Base-by-base conservation (phyloP, 2,888 invertebrate genomes). In the Plemyria rubiginata region DNA sequence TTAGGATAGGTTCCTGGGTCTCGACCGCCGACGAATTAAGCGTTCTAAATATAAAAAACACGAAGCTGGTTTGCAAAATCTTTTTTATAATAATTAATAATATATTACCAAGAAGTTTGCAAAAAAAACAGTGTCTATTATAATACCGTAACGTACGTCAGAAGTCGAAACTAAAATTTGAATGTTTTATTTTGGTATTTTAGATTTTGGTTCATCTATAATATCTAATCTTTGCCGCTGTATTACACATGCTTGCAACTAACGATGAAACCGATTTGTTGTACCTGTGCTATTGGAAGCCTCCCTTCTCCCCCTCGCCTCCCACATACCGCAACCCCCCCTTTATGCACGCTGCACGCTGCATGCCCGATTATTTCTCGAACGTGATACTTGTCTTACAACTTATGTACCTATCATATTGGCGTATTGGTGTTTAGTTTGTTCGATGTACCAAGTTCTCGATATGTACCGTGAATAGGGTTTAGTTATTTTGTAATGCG, bases 201-300 rank as follows among this genome's bases (percentile, higher is more conserved):
- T 40, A 2, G 6, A 4, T 12, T 28, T 2, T 16, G 46, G 53
- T 38, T 2, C 41, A 41, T 43, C 54, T 54, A 13, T n/a, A 15
- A 29, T 43, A 29, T 5, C 29, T 54, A 4, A n/a, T 38, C 54
- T 60, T 36, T 54, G 54, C 9, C 9, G 38, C n/a, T 36, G 38
- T 56, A 55, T 46, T 32, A 56, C 52, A 48, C 46, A 60, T 51
- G 52, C 32, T 51, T 28, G 51, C 50, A 60, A 29, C 60, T 52
- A 55, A 55, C 61, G 46, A 52, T 51, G 51, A 56, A 62, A 53
- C 55, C 46, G 61, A 56, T 62, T 62, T 56, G 56, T 62, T 62
- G 61, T 62, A 52, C 61, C 56, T 56, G 61, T 56, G 52, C 56
- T 62, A 62, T 56, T 53, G 61, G 52, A 56, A 55, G 40, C 45